phyloP scores from a whole-genome alignment of 1,140 invertebrate genomes.

The Pissodes strobi region DNA sequence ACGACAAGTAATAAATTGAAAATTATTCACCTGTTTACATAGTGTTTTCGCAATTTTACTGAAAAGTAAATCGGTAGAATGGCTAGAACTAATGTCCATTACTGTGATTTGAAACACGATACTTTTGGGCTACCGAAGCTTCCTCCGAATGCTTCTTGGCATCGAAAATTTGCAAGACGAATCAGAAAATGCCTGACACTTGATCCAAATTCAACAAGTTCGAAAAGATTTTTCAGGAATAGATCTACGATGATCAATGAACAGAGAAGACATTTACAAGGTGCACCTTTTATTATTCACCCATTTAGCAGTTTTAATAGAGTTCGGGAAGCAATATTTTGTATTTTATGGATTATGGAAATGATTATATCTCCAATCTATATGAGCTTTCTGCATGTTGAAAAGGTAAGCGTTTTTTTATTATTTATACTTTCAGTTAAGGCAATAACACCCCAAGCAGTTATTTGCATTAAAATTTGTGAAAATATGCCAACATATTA shows the following conservation, averaged over 20 bases:
- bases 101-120: constrained; percentile 21
- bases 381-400: constrained; percentile 25
- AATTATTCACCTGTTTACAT: too few relatives aligned
- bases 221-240: constrained; percentile 28
- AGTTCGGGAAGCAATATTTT: constrained; percentile 22
- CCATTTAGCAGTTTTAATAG: constrained; percentile 30
- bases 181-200: constrained; percentile 19
- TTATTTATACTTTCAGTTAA: too few relatives aligned
- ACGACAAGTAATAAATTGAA: too few relatives aligned
- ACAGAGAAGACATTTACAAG: constrained; percentile 23
- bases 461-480: too few relatives aligned
- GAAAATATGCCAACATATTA: too few relatives aligned
- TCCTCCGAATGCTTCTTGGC: constrained; percentile 27
- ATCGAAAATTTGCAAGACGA: constrained; percentile 2
- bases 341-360: constrained; percentile 28
- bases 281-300: constrained; percentile 24
- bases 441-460: neutral
- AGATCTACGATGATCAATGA: constrained; percentile 21
- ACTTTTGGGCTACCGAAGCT: constrained; percentile 18
- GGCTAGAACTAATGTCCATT: constrained; percentile 14
- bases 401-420: neutral
- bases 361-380: constrained; percentile 19
- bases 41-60: too few relatives aligned
- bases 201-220: constrained; percentile 14
- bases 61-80: too few relatives aligned